Conservation (phyloP, 2,888 invertebrate genomes). For the Epinotia brunnichana region DNA sequence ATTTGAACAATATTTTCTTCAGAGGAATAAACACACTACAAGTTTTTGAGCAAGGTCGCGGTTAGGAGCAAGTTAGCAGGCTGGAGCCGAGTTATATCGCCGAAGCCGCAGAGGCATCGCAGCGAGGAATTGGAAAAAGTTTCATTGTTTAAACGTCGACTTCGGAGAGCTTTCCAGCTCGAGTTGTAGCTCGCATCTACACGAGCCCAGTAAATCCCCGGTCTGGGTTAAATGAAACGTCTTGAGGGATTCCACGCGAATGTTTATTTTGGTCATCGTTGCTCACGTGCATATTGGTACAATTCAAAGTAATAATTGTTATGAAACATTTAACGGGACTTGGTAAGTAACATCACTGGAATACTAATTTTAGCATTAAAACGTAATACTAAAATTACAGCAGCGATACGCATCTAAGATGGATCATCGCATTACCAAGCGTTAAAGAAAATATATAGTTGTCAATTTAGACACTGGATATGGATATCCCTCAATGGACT, state of each 20-base stretch:
- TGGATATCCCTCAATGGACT: neutral
- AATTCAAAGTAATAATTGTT: neutral
- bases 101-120: conserved; percentile 13
- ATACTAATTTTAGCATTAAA: too few relatives aligned
- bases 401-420: too few relatives aligned
- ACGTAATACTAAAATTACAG: too few relatives aligned
- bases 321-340: neutral
- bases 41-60: conserved; percentile 21
- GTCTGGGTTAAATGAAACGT: conserved; percentile 2
- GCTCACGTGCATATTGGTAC: neutral
- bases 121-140: conserved; percentile 34
- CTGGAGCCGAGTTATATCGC: conserved; percentile 2
- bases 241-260: neutral
- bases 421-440: too few relatives aligned
- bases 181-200: conserved; percentile 4
- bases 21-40: conserved; percentile 7
- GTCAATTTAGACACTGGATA: neutral
- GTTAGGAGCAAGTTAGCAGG: conserved; percentile 1
- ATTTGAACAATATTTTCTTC: neutral
- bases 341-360: too few relatives aligned
- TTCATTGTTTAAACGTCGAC: conserved; percentile 36
- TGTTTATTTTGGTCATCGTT: conserved; percentile 12
- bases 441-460: neutral
- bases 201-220: neutral
- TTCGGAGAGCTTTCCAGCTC: conserved; percentile 17